A percentile compares a stretch with the other conserved stretches of the same genome.
phyloP scores from a whole-genome alignment of 2,888 invertebrate species.

The Boloria selene region DNA sequence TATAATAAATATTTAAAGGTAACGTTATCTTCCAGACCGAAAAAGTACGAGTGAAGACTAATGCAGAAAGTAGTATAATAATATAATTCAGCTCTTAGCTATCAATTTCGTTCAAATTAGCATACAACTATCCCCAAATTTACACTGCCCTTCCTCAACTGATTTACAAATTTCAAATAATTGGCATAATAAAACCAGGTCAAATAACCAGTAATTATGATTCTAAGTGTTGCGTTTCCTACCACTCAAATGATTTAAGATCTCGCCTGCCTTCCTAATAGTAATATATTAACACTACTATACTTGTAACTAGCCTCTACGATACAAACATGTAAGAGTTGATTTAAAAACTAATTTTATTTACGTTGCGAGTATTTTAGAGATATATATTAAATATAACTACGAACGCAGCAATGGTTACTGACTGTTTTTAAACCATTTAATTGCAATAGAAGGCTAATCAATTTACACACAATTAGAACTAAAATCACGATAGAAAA shows the following conservation, averaged over 20 bases:
- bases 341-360: background rate
- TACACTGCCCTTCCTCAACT: background rate
- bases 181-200: constrained; percentile 35
- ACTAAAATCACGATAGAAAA: constrained; percentile 25
- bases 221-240: constrained; percentile 37
- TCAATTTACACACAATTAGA: constrained; percentile 29
- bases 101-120: background rate
- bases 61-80: background rate
- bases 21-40: too few relatives aligned
- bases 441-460: constrained; percentile 8
- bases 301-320: constrained; percentile 13
- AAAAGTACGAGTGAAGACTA: too few relatives aligned
- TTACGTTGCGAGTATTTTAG: background rate
- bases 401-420: constrained; percentile 13
- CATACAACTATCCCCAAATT: constrained; percentile 6
- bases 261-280: constrained; percentile 39
- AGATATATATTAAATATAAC: background rate
- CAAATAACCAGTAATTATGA: constrained; percentile 33
- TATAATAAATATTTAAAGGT: too few relatives aligned
- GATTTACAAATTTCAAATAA: constrained; percentile 27
- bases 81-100: background rate
- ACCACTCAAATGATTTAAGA: constrained; percentile 37
- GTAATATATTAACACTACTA: constrained; percentile 32
- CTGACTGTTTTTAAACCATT: background rate
- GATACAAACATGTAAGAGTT: background rate